Percentiles rank a stretch among this genome's conserved stretches.
Evolutionary conservation across 2,888 invertebrate genomes (phyloP).

Genomic region (Watsonalla binaria): DNA sequence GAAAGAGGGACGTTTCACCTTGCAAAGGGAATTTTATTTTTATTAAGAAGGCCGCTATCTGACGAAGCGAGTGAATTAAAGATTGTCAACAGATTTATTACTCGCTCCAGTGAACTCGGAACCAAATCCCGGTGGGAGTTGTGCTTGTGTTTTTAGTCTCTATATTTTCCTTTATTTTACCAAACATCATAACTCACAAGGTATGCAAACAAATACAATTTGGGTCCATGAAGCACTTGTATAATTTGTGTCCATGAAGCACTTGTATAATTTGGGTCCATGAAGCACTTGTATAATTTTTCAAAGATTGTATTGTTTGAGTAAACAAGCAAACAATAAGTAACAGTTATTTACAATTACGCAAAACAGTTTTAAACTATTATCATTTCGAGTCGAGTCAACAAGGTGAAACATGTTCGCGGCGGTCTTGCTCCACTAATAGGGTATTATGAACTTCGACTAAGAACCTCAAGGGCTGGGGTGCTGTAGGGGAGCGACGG

Average conservation of each 20-base stretch:
- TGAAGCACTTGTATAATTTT: no score
- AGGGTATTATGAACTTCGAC: conserved; percentile 74
- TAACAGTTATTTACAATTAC: neutral
- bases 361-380: neutral
- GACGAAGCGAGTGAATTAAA: conserved; percentile 65
- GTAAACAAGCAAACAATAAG: neutral
- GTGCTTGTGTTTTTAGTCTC: conserved; percentile 33
- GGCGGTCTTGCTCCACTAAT: conserved; percentile 60
- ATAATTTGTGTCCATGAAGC: no score
- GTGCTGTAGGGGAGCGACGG: conserved; percentile 31
- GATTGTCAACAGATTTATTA: conserved; percentile 78
- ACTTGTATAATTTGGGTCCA: no score
- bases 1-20: conserved; percentile 33
- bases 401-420: conserved; percentile 45
- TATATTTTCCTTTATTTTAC: conserved; percentile 21
- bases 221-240: no score
- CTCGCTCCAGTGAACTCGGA: conserved; percentile 65
- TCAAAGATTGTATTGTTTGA: no score
- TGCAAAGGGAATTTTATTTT: conserved; percentile 41
- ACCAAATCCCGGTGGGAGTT: conserved; percentile 45
- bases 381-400: conserved; percentile 33
- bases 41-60: conserved; percentile 44
- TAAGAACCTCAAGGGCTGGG: conserved; percentile 54
- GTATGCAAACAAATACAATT: conserved; percentile 6
- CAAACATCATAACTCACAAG: conserved; percentile 21